These are phyloP conservation scores for Habroteleia sp. DNA, from an alignment of 2,888 invertebrate species.

Conservation along the genomic window DNA sequence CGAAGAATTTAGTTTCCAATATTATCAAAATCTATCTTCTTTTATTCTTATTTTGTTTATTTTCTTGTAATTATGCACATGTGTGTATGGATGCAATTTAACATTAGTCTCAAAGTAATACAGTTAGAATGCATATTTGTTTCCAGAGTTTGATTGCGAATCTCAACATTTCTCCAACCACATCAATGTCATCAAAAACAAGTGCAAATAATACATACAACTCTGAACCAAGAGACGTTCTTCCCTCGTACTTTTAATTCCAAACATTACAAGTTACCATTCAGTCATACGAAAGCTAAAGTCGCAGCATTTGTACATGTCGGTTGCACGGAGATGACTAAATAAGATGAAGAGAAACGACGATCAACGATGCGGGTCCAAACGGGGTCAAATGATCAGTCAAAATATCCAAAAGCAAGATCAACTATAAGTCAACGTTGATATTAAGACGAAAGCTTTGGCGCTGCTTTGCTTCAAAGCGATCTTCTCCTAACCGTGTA, in stretches of 20 bases:
- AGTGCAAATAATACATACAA: background rate
- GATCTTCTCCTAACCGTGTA: conserved; percentile 83
- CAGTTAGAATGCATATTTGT: too few species aligned
- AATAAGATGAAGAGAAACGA: conserved; percentile 35
- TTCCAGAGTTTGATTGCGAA: too few species aligned
- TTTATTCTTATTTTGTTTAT: too few species aligned
- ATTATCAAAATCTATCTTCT: too few species aligned
- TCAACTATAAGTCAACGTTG: conserved; percentile 35
- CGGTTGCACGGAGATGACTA: conserved; percentile 20
- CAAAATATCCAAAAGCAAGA: conserved; percentile 23
- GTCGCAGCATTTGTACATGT: conserved; percentile 32
- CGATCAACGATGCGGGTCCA: conserved; percentile 32
- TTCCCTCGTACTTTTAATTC: conserved; percentile 33
- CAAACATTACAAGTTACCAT: conserved; percentile 34
- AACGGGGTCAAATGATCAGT: conserved; percentile 20
- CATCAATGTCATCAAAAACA: background rate
- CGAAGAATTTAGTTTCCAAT: too few species aligned
- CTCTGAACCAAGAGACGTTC: background rate
- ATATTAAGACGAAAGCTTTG: conserved; percentile 50
- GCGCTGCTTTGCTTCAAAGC: conserved; percentile 48
- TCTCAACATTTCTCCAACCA: background rate
- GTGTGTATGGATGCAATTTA: too few species aligned
- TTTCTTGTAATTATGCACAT: too few species aligned
- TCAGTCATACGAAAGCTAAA: conserved; percentile 47
- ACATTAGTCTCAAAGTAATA: too few species aligned